Conservation (phyloP, 1,140 invertebrate genomes). For the Caerostris extrusa region DNA sequence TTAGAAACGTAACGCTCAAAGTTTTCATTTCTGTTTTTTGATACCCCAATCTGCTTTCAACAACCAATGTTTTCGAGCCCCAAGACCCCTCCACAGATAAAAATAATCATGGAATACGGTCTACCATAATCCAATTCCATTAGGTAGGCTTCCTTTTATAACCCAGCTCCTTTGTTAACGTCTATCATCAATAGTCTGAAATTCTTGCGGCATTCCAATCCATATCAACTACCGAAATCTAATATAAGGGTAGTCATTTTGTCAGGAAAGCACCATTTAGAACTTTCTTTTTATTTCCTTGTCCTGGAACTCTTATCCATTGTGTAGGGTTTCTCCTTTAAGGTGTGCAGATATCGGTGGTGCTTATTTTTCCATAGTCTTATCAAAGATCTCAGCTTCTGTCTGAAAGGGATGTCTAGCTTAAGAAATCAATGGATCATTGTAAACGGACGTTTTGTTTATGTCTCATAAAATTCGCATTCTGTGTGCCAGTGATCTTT, state of each 20-base stretch:
- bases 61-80: no score
- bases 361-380: background rate
- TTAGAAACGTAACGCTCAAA: no score
- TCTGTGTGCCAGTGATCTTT: no score
- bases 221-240: background rate
- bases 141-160: background rate
- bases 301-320: background rate
- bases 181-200: background rate
- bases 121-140: background rate
- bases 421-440: no score
- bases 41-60: no score
- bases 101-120: background rate
- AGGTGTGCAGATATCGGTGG: background rate
- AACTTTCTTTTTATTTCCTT: background rate
- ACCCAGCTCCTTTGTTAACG: background rate
- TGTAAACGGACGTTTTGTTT: no score
- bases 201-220: conserved; percentile 4
- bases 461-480: no score
- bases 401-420: no score
- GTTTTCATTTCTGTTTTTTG: no score
- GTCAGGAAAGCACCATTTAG: background rate
- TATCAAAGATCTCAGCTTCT: background rate
- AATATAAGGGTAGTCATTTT: background rate
- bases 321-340: background rate
- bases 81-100: background rate